A percentile compares a stretch with the other conserved stretches of the same genome.
Evolutionary conservation across 1,140 invertebrate species (phyloP).

Genomic region (Carcinoscorpius rotundicauda): DNA sequence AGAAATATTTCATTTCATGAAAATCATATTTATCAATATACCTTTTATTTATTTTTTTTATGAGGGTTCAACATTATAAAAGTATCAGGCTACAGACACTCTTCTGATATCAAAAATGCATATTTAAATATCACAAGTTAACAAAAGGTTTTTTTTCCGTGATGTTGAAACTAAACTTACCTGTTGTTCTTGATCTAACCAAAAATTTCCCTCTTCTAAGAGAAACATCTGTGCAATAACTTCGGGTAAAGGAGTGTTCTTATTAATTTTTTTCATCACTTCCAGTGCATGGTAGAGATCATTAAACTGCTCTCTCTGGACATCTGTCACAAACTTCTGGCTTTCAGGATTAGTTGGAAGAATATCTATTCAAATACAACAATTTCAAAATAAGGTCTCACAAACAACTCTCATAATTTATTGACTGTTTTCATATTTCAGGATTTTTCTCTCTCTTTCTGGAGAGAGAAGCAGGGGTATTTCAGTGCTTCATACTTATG

Average conservation of each 20-base stretch:
- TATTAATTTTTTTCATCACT: constrained; percentile 45
- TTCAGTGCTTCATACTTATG: too few species aligned
- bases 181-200: constrained; percentile 42
- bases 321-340: constrained; percentile 55
- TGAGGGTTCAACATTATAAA: too few species aligned
- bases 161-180: constrained; percentile 25
- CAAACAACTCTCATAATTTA: too few species aligned
- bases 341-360: constrained; percentile 57
- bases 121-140: background rate
- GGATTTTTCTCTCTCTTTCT: too few species aligned
- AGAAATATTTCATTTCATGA: too few species aligned
- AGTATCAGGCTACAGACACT: too few species aligned
- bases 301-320: constrained; percentile 55
- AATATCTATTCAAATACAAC: constrained; percentile 41
- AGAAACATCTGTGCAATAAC: constrained; percentile 62
- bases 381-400: constrained; percentile 4
- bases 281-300: constrained; percentile 57
- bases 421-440: too few species aligned
- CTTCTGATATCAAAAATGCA: constrained; percentile 9
- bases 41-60: too few species aligned
- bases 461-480: too few species aligned
- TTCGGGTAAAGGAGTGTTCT: constrained; percentile 43
- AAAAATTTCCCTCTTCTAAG: constrained; percentile 50
- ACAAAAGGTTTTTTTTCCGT: background rate
- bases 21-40: too few species aligned